Percentiles rank a stretch among this genome's conserved stretches.
Conservation (phyloP, 2,113 vertebrate species). For the Halcyon senegalensis region DNA sequence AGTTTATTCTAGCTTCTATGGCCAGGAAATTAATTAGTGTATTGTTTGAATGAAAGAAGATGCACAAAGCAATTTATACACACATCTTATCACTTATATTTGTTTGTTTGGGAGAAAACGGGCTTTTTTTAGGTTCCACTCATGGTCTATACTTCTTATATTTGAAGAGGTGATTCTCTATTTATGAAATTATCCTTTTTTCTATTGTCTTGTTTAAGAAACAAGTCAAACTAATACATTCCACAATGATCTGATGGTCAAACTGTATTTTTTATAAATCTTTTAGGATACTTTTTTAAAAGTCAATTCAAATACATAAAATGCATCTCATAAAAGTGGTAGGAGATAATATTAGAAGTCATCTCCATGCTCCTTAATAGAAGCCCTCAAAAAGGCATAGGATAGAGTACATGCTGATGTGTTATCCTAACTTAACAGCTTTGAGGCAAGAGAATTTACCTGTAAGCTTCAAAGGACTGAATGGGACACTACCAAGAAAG, state of each 20-base stretch:
- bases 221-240: not conserved
- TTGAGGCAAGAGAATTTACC: not conserved
- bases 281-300: not conserved
- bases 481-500: not conserved
- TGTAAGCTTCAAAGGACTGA: conserved; percentile 5
- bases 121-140: not conserved
- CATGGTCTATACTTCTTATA: not conserved
- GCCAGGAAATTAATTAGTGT: not conserved
- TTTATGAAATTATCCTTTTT: not conserved
- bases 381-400: not conserved
- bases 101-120: not conserved
- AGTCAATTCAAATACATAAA: not conserved
- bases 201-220: not conserved
- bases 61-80: not conserved
- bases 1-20: not conserved
- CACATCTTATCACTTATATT: not conserved
- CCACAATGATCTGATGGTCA: not conserved
- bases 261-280: not conserved
- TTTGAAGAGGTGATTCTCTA: not conserved
- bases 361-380: not conserved
- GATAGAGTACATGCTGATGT: not conserved
- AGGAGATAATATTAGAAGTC: not conserved
- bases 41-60: not conserved
- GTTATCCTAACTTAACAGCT: not conserved
- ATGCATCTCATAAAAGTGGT: not conserved